phyloP scores from a whole-genome alignment of 2,888 invertebrate genomes.

The Pyrocoelia pectoralis region DNA sequence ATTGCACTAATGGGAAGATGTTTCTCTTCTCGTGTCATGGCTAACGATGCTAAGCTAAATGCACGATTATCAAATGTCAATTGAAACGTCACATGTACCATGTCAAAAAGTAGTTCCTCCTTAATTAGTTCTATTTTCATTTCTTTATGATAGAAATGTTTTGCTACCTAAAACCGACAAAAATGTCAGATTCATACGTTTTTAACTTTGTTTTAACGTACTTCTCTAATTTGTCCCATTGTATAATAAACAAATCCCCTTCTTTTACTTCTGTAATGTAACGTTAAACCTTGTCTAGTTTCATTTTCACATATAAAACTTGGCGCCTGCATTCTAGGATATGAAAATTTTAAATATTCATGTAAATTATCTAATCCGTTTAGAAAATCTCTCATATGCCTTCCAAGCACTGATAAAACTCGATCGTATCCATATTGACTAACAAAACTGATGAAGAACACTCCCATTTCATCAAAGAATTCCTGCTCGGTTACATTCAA shows the following conservation, averaged over 20 bases:
- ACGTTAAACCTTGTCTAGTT: slow-evolving; percentile 86
- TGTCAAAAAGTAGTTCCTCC: slow-evolving; percentile 88
- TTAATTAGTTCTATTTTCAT: slow-evolving; percentile 89
- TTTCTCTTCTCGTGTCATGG: slow-evolving; percentile 88
- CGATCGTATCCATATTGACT: slow-evolving; percentile 95
- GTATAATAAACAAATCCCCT: slow-evolving; percentile 96
- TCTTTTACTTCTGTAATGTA: slow-evolving; percentile 93
- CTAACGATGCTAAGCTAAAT: slow-evolving; percentile 82
- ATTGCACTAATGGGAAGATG: slow-evolving; percentile 89
- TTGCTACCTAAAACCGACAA: slow-evolving; percentile 72
- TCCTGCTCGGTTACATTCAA: slow-evolving; percentile 87
- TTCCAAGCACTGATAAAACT: slow-evolving; percentile 86
- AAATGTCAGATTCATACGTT: neutral
- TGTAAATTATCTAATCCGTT: slow-evolving; percentile 97
- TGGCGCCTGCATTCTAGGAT: slow-evolving; percentile 90
- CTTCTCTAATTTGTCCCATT: slow-evolving; percentile 94
- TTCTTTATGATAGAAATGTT: slow-evolving; percentile 94
- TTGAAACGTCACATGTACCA: slow-evolving; percentile 93
- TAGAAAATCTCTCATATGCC: slow-evolving; percentile 94
- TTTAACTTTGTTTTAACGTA: slow-evolving; percentile 47
- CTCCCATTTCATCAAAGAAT: slow-evolving; percentile 94
- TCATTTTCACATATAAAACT: slow-evolving; percentile 98
- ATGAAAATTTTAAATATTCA: slow-evolving; percentile 96
- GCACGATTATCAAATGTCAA: slow-evolving; percentile 94
- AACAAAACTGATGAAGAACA: slow-evolving; percentile 92